Evolutionary conservation across 1,140 invertebrate genomes (phyloP).

Genomic region (Drosophila orosa): DNA sequence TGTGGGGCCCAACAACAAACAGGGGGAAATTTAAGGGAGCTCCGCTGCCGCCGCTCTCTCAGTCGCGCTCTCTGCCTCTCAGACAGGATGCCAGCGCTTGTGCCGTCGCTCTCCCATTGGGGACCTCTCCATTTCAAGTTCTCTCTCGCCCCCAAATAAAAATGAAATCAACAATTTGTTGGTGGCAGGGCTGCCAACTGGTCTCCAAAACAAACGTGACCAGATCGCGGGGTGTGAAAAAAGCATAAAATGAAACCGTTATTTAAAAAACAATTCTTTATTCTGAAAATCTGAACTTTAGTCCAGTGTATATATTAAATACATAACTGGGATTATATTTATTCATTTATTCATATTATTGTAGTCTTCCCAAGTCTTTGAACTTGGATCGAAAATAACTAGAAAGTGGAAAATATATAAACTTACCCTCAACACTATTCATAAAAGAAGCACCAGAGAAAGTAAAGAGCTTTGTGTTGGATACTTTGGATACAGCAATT

Average conservation of each 20-base stretch:
- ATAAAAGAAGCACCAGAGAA: conserved; percentile 5
- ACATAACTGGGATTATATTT: neutral
- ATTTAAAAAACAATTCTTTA: neutral
- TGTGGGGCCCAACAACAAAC: conserved; percentile 59
- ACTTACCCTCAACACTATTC: neutral
- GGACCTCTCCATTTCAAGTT: conserved; percentile 1
- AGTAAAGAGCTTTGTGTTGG: conserved; percentile 11
- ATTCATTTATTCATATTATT: neutral
- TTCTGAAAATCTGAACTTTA: neutral
- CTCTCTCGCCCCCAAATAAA: conserved; percentile 30
- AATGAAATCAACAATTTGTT: conserved; percentile 69
- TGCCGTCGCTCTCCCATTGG: conserved; percentile 17
- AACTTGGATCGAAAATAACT: too few species aligned
- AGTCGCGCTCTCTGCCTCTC: neutral
- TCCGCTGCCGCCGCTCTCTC: conserved; percentile 5
- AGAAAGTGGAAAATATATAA: neutral
- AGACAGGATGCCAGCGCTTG: conserved; percentile 39
- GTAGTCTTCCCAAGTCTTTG: too few species aligned
- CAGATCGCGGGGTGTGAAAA: conserved; percentile 3
- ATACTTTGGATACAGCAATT: conserved; percentile 47
- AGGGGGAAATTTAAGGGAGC: conserved; percentile 61
- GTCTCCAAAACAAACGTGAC: conserved; percentile 19
- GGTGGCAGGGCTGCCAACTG: conserved; percentile 42
- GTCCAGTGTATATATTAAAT: neutral
- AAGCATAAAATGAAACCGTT: neutral